Conservation (phyloP, 2,888 invertebrate genomes). For the Hetaerina titia region DNA sequence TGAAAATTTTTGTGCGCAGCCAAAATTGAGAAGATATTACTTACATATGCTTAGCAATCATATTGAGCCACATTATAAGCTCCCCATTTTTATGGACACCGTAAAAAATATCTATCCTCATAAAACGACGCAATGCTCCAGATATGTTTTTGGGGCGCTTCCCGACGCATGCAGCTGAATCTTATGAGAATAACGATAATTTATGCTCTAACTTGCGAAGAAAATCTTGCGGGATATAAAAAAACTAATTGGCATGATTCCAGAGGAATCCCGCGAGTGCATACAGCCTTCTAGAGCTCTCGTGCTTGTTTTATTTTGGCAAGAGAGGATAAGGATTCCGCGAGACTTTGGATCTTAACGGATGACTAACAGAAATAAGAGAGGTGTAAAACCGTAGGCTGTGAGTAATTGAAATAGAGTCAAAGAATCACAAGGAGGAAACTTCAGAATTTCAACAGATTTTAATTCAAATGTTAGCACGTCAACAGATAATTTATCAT, state of each 20-base stretch:
- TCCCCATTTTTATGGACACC: neutral
- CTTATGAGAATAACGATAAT: slow-evolving; percentile 40
- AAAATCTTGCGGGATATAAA: slow-evolving; percentile 43
- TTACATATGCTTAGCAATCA: too few relatives aligned
- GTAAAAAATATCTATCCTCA: neutral
- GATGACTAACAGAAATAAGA: slow-evolving; percentile 49
- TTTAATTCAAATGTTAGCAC: neutral
- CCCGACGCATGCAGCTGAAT: slow-evolving; percentile 14
- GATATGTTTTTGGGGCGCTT: slow-evolving; percentile 4
- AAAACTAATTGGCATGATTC: slow-evolving; percentile 37
- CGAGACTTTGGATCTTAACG: slow-evolving; percentile 42
- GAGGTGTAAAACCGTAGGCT: neutral
- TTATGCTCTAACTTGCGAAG: slow-evolving; percentile 41
- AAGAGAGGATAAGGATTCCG: slow-evolving; percentile 41
- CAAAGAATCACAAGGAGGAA: neutral
- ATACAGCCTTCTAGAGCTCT: neutral
- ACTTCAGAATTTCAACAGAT: neutral
- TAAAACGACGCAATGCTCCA: slow-evolving; percentile 14
- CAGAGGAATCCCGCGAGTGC: slow-evolving; percentile 25
- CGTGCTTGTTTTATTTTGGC: slow-evolving; percentile 55
- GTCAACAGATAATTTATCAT: neutral
- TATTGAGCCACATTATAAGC: neutral
- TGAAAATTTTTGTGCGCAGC: too few relatives aligned
- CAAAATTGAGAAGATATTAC: too few relatives aligned
- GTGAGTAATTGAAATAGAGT: slow-evolving; percentile 45